These are phyloP conservation scores for Paragorgia papillata DNA, from an alignment of 92 coral and sea anemone genomes.

Conservation along the genomic window DNA sequence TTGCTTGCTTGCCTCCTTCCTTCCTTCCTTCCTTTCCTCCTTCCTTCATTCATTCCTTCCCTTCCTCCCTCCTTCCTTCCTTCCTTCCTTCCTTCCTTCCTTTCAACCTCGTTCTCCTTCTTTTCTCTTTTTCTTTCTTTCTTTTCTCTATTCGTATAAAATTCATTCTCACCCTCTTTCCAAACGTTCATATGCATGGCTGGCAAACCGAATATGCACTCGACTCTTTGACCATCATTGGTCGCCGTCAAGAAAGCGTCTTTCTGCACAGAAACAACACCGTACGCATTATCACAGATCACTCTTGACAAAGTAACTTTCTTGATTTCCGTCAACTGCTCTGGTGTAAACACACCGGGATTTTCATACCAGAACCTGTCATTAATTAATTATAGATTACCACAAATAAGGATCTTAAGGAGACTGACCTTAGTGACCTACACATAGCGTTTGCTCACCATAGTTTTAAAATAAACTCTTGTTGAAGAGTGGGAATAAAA, in stretches of 20 bases:
- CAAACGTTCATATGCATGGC: slow-evolving; percentile 69
- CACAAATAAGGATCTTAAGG: no score
- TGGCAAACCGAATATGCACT: slow-evolving; percentile 67
- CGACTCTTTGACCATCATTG: slow-evolving; percentile 66
- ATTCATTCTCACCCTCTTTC: slow-evolving; percentile 70
- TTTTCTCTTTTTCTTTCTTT: not conserved
- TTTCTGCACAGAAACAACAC: slow-evolving; percentile 79
- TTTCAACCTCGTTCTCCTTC: no score
- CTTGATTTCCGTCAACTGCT: slow-evolving; percentile 76
- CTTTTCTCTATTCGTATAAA: not conserved
- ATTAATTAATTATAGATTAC: no score
- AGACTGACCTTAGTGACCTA: no score
- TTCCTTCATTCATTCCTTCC: no score
- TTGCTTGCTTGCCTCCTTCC: no score
- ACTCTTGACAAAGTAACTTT: slow-evolving; percentile 83
- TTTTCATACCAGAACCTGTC: slow-evolving; percentile 98
- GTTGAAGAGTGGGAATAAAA: no score
- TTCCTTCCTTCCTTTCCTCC: no score
- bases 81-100: not conserved
- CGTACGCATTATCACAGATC: slow-evolving; percentile 82
- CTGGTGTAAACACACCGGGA: slow-evolving; percentile 65
- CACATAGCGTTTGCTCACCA: no score
- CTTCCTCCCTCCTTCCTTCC: no score
- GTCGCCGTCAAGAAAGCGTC: slow-evolving; percentile 85
- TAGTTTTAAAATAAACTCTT: no score